phyloP scores from a whole-genome alignment of 2,888 invertebrate genomes.

The Bruchidius siliquastri region DNA sequence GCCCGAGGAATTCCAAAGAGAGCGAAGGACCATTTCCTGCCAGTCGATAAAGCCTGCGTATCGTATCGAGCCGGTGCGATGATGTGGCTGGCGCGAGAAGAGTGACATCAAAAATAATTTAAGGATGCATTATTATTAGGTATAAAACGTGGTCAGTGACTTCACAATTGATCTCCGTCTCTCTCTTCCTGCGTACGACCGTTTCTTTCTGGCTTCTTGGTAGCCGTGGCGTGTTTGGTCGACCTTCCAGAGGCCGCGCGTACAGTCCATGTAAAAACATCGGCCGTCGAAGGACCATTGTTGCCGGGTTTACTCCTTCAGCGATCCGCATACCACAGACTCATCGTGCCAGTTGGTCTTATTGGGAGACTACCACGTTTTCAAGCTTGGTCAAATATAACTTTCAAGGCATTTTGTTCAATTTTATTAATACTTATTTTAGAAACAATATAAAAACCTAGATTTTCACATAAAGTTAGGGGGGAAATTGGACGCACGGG shows the following conservation, averaged over 20 bases:
- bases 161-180: conserved; percentile 25
- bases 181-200: conserved; percentile 26
- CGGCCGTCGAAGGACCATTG: conserved; percentile 4
- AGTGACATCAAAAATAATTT: conserved; percentile 6
- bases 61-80: neutral
- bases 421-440: no score
- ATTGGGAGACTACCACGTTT: conserved; percentile 1
- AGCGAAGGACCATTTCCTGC: neutral
- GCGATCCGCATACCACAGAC: neutral
- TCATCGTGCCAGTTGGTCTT: neutral
- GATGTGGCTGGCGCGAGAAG: neutral
- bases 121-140: conserved; percentile 11
- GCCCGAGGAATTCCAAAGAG: neutral
- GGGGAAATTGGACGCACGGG: no score
- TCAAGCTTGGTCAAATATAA: neutral
- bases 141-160: conserved; percentile 31
- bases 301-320: neutral
- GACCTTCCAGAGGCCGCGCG: conserved; percentile 46
- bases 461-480: no score
- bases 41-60: neutral
- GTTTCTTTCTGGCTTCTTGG: conserved; percentile 6
- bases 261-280: conserved; percentile 38
- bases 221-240: conserved; percentile 26
- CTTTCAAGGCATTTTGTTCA: no score
- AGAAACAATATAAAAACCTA: no score